Percentiles rank a stretch among this genome's conserved stretches.
Evolutionary conservation across 2,888 invertebrate genomes (phyloP).

Genomic region (Amaurobius ferox): DNA sequence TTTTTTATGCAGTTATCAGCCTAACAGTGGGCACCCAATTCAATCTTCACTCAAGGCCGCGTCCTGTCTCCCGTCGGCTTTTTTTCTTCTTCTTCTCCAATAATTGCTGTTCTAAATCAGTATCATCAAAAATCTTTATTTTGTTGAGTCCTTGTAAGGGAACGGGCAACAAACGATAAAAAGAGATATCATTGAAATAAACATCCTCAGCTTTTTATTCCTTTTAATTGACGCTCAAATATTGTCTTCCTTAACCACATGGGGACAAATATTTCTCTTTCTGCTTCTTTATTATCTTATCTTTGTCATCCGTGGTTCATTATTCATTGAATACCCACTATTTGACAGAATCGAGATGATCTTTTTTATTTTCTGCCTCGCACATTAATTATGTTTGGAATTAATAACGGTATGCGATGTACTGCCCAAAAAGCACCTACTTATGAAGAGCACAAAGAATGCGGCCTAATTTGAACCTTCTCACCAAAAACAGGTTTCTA

Average conservation of each 20-base stretch:
- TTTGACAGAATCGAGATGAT: background rate
- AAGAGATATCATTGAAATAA: too few relatives aligned
- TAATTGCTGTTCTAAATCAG: too few relatives aligned
- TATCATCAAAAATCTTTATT: too few relatives aligned
- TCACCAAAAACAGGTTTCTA: constrained; percentile 19
- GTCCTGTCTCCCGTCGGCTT: too few relatives aligned
- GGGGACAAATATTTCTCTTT: background rate
- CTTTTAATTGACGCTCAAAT: background rate
- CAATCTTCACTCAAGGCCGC: too few relatives aligned
- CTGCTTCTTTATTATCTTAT: background rate
- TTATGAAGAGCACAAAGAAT: constrained; percentile 6
- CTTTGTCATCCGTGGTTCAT: background rate
- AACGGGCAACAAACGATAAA: too few relatives aligned
- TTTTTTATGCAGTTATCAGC: too few relatives aligned
- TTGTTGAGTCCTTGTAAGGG: too few relatives aligned
- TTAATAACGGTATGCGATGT: constrained; percentile 2
- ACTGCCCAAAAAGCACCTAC: constrained; percentile 8
- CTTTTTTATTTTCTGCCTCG: background rate
- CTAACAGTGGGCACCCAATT: too few relatives aligned
- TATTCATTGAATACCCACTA: constrained; percentile 8
- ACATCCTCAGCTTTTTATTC: background rate
- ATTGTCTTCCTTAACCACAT: background rate
- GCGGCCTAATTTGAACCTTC: constrained; percentile 29
- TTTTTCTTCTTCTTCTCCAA: too few relatives aligned
- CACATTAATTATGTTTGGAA: background rate